Evolutionary conservation across 2,113 vertebrate species (phyloP).

Genomic region (Cranoglanis bouderius): DNA sequence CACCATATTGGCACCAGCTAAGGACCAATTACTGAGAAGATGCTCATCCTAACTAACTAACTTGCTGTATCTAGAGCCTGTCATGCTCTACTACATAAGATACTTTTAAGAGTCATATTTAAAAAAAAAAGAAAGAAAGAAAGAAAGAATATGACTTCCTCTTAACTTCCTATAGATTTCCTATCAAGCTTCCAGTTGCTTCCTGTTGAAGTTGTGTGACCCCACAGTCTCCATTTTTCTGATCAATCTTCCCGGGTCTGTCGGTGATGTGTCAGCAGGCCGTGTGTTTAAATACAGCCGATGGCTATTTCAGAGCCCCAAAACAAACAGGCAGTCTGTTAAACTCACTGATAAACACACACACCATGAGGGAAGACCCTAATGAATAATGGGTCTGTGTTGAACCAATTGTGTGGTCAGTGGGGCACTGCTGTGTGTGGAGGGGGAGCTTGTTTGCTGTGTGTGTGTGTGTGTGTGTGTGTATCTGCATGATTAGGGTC

Average conservation of each 20-base stretch:
- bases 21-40: neutral
- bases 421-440: conserved; percentile 36
- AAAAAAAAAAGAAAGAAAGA: neutral
- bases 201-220: conserved; percentile 5
- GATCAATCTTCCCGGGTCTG: conserved; percentile 45
- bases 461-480: conserved; percentile 36
- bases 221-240: conserved; percentile 25
- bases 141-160: neutral
- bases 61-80: neutral
- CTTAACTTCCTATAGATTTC: neutral
- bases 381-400: conserved; percentile 51
- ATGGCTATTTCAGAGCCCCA: conserved; percentile 52
- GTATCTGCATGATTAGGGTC: conserved; percentile 43
- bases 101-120: neutral
- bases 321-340: conserved; percentile 51
- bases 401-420: conserved; percentile 50
- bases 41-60: neutral
- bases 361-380: conserved; percentile 44
- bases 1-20: neutral
- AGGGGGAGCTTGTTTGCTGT: conserved; percentile 36
- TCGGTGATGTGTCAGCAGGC: conserved; percentile 43
- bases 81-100: neutral
- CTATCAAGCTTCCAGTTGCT: neutral
- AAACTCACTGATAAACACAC: conserved; percentile 46
- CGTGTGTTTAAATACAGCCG: conserved; percentile 52